phyloP scores from a whole-genome alignment of 2,797 vertebrate genomes.

The Gallinago stenura region DNA sequence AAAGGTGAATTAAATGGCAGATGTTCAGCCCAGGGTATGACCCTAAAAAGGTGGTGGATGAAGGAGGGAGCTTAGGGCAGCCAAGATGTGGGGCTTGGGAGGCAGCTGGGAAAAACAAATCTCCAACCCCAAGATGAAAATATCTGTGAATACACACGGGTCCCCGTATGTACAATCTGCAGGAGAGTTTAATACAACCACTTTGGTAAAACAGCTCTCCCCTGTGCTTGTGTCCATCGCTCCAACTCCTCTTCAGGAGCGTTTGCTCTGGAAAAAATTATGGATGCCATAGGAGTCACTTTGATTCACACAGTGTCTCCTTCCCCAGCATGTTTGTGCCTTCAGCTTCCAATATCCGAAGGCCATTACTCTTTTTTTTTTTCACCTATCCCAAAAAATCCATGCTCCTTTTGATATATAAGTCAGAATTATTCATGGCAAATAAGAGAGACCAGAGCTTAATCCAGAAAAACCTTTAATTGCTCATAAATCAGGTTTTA shows the following conservation, averaged over 20 bases:
- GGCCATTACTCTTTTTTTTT: background rate
- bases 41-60: background rate
- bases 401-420: background rate
- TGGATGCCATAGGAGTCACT: background rate
- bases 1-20: background rate
- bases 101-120: background rate
- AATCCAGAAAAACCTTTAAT: slow-evolving; percentile 41
- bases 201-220: background rate
- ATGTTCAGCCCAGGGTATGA: background rate
- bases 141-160: background rate
- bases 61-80: background rate
- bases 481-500: slow-evolving; percentile 42
- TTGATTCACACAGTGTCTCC: background rate
- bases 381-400: background rate
- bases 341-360: background rate
- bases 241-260: background rate
- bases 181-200: background rate
- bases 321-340: background rate
- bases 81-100: background rate
- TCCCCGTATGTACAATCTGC: background rate
- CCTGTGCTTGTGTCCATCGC: background rate
- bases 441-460: background rate
- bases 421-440: slow-evolving; percentile 23
- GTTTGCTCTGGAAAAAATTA: background rate
- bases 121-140: background rate